Evolutionary conservation across 2,888 invertebrate genomes (phyloP).

Genomic region (Limenitis camilla): DNA sequence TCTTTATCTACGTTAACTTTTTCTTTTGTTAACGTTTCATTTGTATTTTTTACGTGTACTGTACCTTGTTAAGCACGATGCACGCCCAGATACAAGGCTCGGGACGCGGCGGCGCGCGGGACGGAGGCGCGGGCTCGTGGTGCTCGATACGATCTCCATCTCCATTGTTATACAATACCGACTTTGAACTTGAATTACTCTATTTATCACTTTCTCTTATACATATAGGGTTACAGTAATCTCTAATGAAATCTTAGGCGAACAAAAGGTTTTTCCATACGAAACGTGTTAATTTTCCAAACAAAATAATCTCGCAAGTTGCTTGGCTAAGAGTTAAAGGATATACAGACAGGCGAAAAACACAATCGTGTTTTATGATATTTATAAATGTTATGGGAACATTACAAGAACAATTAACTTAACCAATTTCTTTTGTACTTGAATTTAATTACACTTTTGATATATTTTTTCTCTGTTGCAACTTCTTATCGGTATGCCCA

Average conservation of each 20-base stretch:
- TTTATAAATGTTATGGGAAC: too few species aligned
- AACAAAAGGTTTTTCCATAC: not conserved
- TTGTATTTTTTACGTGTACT: conserved; percentile 9
- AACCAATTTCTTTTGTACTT: too few species aligned
- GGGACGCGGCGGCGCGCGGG: not conserved
- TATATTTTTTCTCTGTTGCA: too few species aligned
- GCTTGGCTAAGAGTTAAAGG: too few species aligned
- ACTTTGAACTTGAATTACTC: conserved; percentile 21
- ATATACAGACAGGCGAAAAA: too few species aligned
- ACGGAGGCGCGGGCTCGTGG: conserved; percentile 4
- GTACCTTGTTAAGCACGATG: conserved; percentile 16
- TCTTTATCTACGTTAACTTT: not conserved
- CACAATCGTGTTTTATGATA: too few species aligned
- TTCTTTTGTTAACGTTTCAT: not conserved
- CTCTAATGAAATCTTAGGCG: conserved; percentile 9
- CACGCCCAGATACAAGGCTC: conserved; percentile 17
- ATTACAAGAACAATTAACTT: too few species aligned
- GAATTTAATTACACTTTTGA: too few species aligned
- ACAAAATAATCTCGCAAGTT: too few species aligned
- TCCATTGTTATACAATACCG: conserved; percentile 24
- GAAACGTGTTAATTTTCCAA: too few species aligned
- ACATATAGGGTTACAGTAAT: conserved; percentile 13
- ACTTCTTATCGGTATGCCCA: too few species aligned
- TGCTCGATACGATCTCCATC: conserved; percentile 23
- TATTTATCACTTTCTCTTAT: conserved; percentile 22